Conservation (phyloP, 2,797 vertebrate species). For the Mormyrops attenuatus region DNA sequence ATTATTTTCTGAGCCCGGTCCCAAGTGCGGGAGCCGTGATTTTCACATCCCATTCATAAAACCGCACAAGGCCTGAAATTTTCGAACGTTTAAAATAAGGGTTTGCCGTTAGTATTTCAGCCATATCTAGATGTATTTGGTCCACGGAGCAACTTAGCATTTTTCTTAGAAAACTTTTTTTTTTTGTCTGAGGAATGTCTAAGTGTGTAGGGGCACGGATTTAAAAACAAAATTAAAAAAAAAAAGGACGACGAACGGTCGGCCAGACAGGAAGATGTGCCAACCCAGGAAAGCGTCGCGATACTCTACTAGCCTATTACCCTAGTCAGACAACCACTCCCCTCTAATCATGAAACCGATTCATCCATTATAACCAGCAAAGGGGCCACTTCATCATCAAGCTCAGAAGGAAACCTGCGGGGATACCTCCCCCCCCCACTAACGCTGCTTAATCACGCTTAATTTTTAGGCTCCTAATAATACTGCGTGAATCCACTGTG, state of each 20-base stretch:
- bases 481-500: conserved; percentile 39
- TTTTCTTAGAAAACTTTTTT: not conserved
- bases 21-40: not conserved
- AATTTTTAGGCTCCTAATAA: conserved; percentile 32
- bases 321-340: conserved; percentile 58
- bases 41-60: not conserved
- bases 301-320: not conserved
- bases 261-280: not conserved
- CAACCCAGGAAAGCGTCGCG: not conserved
- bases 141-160: not conserved
- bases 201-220: not conserved
- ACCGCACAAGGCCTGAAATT: not conserved
- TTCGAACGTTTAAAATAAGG: not conserved
- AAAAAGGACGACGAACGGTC: not conserved
- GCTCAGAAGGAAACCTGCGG: conserved; percentile 18
- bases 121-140: conserved; percentile 1
- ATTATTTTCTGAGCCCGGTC: not conserved
- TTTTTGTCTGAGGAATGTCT: conserved; percentile 4
- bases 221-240: not conserved
- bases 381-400: conserved; percentile 51
- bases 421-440: conserved; percentile 30
- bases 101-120: not conserved
- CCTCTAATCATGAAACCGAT: conserved; percentile 56
- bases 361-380: conserved; percentile 41
- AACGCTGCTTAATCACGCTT: conserved; percentile 47